These are phyloP conservation scores for Tetropium fuscum DNA, from an alignment of 2,888 invertebrate genomes.

Conservation along the genomic window DNA sequence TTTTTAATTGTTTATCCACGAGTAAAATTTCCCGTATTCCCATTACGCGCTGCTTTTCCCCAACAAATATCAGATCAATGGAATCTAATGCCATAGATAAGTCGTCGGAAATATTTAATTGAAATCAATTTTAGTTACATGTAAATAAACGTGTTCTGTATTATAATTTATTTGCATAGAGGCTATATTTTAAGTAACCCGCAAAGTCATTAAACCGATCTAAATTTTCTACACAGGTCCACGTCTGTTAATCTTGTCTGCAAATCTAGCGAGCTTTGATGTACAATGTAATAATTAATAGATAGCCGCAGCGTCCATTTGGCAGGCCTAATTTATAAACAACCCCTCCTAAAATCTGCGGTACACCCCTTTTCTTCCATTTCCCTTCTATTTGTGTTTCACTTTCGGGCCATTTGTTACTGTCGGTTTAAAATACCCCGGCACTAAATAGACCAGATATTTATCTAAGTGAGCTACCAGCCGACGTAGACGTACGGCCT, in stretches of 20 bases:
- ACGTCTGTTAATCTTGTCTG: not conserved
- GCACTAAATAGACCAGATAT: constrained; percentile 20
- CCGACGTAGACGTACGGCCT: constrained; percentile 3
- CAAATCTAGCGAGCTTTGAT: not conserved
- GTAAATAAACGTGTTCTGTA: too few species aligned
- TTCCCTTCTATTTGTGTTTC: constrained; percentile 18
- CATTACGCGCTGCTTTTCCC: too few species aligned
- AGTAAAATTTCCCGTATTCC: too few species aligned
- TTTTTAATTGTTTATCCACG: too few species aligned
- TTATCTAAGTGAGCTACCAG: constrained; percentile 5
- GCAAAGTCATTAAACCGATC: too few species aligned
- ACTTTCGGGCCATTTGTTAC: constrained; percentile 14
- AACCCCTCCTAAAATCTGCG: constrained; percentile 2
- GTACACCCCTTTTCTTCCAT: constrained; percentile 12
- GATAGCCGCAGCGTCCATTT: not conserved
- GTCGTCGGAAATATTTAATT: too few species aligned
- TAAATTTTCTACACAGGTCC: not conserved
- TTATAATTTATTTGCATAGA: too few species aligned
- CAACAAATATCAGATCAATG: too few species aligned
- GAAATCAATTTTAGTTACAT: too few species aligned
- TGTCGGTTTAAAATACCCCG: constrained; percentile 13
- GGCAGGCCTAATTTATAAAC: not conserved
- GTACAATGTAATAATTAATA: not conserved
- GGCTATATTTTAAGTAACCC: too few species aligned
- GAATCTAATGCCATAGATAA: too few species aligned